Base-by-base conservation (phyloP, 2,113 vertebrate genomes). In the Montifringilla adamsi region DNA sequence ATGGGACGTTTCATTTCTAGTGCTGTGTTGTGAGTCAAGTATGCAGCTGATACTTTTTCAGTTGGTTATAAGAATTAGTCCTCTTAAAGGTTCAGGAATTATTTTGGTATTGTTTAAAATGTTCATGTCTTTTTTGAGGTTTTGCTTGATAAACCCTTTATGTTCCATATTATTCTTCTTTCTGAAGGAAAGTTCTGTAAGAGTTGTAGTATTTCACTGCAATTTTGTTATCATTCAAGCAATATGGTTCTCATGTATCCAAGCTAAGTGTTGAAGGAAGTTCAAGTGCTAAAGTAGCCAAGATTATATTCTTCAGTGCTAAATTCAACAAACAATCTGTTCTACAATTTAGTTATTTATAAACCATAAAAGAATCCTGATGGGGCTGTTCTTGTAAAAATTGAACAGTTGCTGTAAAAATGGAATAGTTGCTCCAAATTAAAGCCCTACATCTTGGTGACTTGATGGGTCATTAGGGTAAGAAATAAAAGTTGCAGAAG, bases 401-500 rank as follows among this genome's bases (percentile, higher is more conserved):
- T 67, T 11, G 19, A 50, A 30, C 46, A 23, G 33, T 62, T 88
- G 11, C 47, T 75, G 33, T 82, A 52, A 88, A 90, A 90, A 23
- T 63, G 9, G 22, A 47, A 30, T 50, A 26, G 39, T 58, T 89
- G 14, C 39, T 92, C 93, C 80, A 92, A 67, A 90, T 90, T 92
- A 88, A 94, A 76, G 24, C 37, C 33, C 47, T 94, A 64, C 80
- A 87, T 94, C 85, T 75, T 70, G n/a, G 16, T 92, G 92, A 78
- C 53, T 72, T 86, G 52, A 75, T 96, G 66, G 56, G 60, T 88
- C 82, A 67, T 80, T 41, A 44, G 92, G 82, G 84, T 88, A 90
- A 23, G 39, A 73, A 84, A 68, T 64, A 60, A 35, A 84, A 75
- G 16, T 44, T 49, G 28, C 27, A 72, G 52, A 74, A 90, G 52